Conservation (phyloP, 2,113 vertebrate genomes). For the Xiphorhynchus elegans region DNA sequence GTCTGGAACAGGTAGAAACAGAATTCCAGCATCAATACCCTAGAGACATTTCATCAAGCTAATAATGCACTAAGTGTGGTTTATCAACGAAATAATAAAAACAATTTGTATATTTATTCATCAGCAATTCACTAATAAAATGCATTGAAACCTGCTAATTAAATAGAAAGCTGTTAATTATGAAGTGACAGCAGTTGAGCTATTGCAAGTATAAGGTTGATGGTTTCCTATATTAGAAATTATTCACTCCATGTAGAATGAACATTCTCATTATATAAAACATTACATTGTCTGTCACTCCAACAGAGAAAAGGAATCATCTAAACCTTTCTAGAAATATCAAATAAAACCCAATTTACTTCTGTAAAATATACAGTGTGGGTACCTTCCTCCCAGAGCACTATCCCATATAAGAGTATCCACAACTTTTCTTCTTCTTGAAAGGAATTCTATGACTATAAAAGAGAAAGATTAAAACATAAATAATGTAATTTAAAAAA, state of each 20-base stretch:
- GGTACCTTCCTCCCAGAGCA: neutral
- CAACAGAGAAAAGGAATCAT: neutral
- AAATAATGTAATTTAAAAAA: neutral
- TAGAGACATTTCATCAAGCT: neutral
- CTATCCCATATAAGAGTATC: neutral
- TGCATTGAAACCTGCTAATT: slow-evolving; percentile 39
- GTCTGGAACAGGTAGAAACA: neutral
- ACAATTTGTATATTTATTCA: neutral
- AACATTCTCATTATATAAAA: neutral
- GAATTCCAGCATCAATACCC: neutral
- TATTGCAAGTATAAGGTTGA: neutral
- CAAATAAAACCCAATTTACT: neutral
- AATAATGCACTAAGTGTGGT: neutral
- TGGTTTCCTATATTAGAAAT: neutral
- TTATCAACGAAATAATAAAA: neutral
- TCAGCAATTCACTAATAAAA: slow-evolving; percentile 34
- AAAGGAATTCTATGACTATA: neutral
- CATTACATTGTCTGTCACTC: neutral
- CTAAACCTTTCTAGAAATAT: neutral
- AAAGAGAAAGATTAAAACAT: neutral
- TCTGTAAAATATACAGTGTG: neutral
- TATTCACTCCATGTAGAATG: neutral
- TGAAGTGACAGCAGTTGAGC: neutral
- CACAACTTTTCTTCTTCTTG: neutral
- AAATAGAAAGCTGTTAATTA: slow-evolving; percentile 41